Evolutionary conservation across 2,797 vertebrate species (phyloP), one percentile per base, ranked within the genome.

Genomic region (Sebastes ruberrimus): DNA sequence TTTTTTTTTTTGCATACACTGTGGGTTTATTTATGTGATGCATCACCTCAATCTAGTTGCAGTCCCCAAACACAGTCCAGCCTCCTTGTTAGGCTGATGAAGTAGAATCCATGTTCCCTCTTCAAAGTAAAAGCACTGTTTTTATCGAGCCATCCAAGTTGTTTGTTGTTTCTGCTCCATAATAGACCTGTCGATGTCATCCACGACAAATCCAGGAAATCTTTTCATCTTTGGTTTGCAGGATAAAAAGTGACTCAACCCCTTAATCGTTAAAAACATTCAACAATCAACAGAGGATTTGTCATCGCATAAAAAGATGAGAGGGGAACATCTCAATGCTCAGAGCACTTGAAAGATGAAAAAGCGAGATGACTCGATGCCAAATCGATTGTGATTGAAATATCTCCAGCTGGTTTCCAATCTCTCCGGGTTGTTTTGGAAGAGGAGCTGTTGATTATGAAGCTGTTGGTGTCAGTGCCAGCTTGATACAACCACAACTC

Each of bases 371-470:
- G 83, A 84, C 60, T 85, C 61, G 14, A 57, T 74, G 66, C 32
- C 86, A 83, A 86, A 90, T 92, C 64, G 30, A 85, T 90, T 74
- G 71, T 61, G 63, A 85, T 20, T 80, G 80, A 87, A 89, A 88
- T 75, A 69, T 71, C 78, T 86, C 88, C 91, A 86, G 90, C 88
- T 92, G 89, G 33, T 88, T 83, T 83, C 20, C 71, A 82, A 74
- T 88, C 76, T 82, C 75, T 74, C n/a, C 59, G 61, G 46, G 77
- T 78, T 84, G 77, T 85, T 85, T 42, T 79, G 63, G 69, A 78
- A 87, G 72, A 79, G 38, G 64, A 82, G 73, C 77, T 60, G 82
- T 90, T 91, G 81, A 87, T 90, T 76, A 86, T 86, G 78, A 87
- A 84, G 76, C 80, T 20, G 84, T 83, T 76, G 71, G 78, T 68